Percentiles rank a stretch among this genome's conserved stretches.
These are phyloP conservation scores for Agriotes lineatus DNA, from an alignment of 2,888 invertebrate species.

Conservation along the genomic window DNA sequence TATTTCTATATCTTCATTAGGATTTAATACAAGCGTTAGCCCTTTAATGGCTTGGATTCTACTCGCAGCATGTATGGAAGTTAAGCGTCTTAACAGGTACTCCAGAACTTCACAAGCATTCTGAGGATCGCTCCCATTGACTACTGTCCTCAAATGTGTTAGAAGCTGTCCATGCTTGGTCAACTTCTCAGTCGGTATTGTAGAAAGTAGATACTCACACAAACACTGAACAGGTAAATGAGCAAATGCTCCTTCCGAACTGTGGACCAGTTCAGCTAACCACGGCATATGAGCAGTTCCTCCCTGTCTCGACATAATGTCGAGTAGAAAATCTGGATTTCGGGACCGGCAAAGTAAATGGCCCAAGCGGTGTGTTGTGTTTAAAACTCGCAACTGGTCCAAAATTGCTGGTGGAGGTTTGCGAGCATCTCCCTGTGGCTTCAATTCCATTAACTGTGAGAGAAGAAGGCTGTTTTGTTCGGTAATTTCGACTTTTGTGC, in stretches of 20 bases:
- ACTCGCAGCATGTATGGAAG: slow-evolving; percentile 84
- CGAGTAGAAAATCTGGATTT: slow-evolving; percentile 91
- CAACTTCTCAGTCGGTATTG: slow-evolving; percentile 76
- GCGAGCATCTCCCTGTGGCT: slow-evolving; percentile 86
- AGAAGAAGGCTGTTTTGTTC: slow-evolving; percentile 90
- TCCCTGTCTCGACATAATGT: slow-evolving; percentile 87
- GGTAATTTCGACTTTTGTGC: slow-evolving; percentile 89
- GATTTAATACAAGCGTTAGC: slow-evolving; percentile 59
- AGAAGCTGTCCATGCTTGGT: slow-evolving; percentile 78
- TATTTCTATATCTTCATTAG: slow-evolving; percentile 65
- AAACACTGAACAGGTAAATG: slow-evolving; percentile 97
- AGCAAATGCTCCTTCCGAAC: slow-evolving; percentile 87
- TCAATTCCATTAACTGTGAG: slow-evolving; percentile 86
- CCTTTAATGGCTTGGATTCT: slow-evolving; percentile 80
- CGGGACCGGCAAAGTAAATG: slow-evolving; percentile 89
- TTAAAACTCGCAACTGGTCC: slow-evolving; percentile 84
- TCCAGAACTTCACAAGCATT: slow-evolving; percentile 86
- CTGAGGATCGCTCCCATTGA: slow-evolving; percentile 68
- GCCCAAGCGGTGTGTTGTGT: slow-evolving; percentile 84
- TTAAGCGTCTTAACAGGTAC: slow-evolving; percentile 88
- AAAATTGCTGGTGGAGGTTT: slow-evolving; percentile 82
- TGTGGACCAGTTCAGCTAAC: slow-evolving; percentile 94
- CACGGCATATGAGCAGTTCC: slow-evolving; percentile 95
- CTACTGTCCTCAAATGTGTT: slow-evolving; percentile 71
- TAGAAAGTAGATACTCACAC: slow-evolving; percentile 91